Evolutionary conservation across 2,113 vertebrate species (phyloP).

Genomic region (Ardeotis arabs): DNA sequence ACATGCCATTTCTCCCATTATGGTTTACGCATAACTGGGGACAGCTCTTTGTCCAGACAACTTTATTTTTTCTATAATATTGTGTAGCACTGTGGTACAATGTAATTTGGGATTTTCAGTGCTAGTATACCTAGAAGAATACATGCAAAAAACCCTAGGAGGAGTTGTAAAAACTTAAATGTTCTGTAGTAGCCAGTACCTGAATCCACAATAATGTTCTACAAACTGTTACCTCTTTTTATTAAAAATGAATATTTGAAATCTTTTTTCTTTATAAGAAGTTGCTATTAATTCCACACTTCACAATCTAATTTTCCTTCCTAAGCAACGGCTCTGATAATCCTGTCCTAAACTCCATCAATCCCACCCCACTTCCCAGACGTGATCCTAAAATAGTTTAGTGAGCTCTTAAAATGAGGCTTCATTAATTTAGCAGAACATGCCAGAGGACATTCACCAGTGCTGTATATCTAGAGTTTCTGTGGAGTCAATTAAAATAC

Average conservation of each 20-base stretch:
- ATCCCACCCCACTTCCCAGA: neutral
- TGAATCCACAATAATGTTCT: too few relatives aligned
- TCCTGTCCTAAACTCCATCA: neutral
- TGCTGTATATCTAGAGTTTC: neutral
- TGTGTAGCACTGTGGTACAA: too few relatives aligned
- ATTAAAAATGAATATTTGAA: neutral
- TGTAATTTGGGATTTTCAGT: too few relatives aligned
- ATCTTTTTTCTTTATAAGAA: neutral
- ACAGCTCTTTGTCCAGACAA: neutral
- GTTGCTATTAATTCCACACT: neutral
- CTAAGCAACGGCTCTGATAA: neutral
- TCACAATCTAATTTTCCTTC: neutral
- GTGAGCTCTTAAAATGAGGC: neutral
- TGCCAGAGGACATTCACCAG: neutral
- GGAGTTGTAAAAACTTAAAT: too few relatives aligned
- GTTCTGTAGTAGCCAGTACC: too few relatives aligned
- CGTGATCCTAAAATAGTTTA: neutral
- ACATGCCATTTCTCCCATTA: neutral
- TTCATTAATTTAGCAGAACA: slow-evolving; percentile 36
- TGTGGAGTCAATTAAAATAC: slow-evolving; percentile 6
- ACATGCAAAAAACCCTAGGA: too few relatives aligned
- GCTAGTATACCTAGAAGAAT: too few relatives aligned
- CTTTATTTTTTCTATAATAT: neutral
- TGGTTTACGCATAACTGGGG: neutral
- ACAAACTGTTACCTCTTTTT: too few relatives aligned